Conservation (phyloP, 2,113 vertebrate species). For the Psittacara wagleri region DNA sequence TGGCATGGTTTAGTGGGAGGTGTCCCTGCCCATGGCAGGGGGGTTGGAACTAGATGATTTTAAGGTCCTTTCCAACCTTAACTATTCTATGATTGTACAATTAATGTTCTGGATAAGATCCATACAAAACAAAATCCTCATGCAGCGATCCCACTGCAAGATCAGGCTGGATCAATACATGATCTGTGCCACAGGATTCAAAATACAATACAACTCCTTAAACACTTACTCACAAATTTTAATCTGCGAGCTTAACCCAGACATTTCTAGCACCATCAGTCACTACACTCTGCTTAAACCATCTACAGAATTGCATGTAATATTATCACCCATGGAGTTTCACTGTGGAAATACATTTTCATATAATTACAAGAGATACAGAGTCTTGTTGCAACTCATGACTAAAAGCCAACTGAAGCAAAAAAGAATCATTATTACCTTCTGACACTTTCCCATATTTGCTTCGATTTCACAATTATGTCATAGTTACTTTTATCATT, state of each 20-base stretch:
- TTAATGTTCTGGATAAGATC: too few species aligned
- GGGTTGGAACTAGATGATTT: too few species aligned
- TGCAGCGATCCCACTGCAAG: neutral
- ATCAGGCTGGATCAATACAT: neutral
- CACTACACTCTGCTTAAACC: neutral
- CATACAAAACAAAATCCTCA: neutral
- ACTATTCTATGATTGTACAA: too few species aligned
- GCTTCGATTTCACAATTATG: constrained; percentile 83
- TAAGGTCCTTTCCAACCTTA: too few species aligned
- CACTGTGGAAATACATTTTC: neutral
- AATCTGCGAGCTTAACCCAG: neutral
- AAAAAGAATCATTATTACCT: constrained; percentile 66
- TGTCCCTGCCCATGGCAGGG: too few species aligned
- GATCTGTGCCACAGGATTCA: neutral
- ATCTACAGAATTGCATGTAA: neutral
- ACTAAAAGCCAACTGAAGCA: neutral
- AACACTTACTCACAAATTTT: neutral
- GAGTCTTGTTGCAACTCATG: neutral
- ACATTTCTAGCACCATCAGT: neutral
- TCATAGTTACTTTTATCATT: constrained; percentile 88
- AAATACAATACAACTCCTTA: neutral
- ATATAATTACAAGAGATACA: neutral
- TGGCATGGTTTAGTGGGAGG: too few species aligned
- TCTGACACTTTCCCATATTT: constrained; percentile 87
- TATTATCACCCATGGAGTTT: neutral